Evolutionary conservation across 2,888 invertebrate genomes (phyloP).

Genomic region (Slavum lentiscoides): DNA sequence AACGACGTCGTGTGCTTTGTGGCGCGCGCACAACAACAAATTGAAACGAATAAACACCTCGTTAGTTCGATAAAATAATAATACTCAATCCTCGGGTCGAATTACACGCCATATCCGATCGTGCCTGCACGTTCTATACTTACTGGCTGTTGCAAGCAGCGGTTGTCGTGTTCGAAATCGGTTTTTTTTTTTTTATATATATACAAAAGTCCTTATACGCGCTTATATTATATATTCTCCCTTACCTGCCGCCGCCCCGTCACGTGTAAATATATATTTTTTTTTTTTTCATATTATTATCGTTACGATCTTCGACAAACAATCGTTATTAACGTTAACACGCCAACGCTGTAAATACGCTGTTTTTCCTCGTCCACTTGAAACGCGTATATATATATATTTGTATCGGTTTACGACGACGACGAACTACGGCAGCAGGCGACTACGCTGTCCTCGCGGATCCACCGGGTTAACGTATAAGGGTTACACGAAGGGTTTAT

Average conservation of each 20-base stretch:
- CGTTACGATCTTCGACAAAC: conserved; percentile 40
- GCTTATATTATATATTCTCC: no score
- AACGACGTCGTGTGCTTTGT: neutral
- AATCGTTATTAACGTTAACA: conserved; percentile 36
- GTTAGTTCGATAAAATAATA: conserved; percentile 30
- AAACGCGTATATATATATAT: neutral
- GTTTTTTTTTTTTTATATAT: conserved; percentile 1
- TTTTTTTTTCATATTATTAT: neutral
- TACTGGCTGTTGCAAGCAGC: no score
- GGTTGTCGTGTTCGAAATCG: conserved; percentile 45
- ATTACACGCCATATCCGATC: conserved; percentile 49
- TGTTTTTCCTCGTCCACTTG: neutral
- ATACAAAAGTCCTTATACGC: conserved; percentile 16
- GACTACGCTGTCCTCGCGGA: neutral
- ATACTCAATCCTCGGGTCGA: conserved; percentile 33
- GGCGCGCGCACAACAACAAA: neutral
- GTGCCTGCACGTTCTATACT: conserved; percentile 38
- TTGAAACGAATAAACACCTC: conserved; percentile 47
- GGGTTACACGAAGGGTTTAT: no score
- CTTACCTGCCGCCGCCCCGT: neutral
- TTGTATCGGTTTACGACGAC: neutral
- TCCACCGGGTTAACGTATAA: no score
- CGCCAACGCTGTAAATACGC: conserved; percentile 19
- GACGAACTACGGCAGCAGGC: no score
- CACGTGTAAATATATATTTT: neutral